Evolutionary conservation across 2,888 invertebrate species (phyloP), one percentile per base, ranked within the genome.

Genomic region (Deilephila elpenor): DNA sequence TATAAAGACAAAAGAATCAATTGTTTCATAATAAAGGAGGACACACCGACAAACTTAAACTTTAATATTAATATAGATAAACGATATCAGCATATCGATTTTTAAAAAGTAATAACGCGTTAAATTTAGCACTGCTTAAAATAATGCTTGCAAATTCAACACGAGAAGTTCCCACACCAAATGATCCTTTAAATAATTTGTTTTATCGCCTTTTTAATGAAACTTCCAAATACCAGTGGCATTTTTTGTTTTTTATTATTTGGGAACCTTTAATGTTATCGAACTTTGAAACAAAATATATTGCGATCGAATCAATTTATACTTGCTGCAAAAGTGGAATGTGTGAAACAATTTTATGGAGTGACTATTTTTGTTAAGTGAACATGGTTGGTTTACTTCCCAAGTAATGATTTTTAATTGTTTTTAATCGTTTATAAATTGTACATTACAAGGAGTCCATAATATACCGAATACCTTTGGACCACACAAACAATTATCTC

Each of bases 141-240:
- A 44, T 67, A 67, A 51, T 29, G 51, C 6, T 25, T 5, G 3
- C 51, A 51, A 51, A 67, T 6, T 51, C 51, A 67, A 67, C 14
- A 67, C 67, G 51, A 67, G 67, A 67, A 67, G 67, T 67, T 64
- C 25, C 44, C 20, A 25, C 44, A 51, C 51, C 14, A 67, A 67
- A 67, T 67, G 67, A 25, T 29, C 67, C 51, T 67, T 67, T 67
- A 67, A 67, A 67, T 51, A 67, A 67, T 67, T 67, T 67, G 67
- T 67, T 67, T 51, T 67, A 67, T 67, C 20, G 51, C 7, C 51
- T 51, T 67, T 67, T 67, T 67, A 67, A 67, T 67, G 67, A 67
- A 67, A 67, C 67, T 25, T 67, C 51, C 44, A 67, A 51, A 51
- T 29, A 67, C 25, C 44, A 51, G 14, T 14, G 25, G 51, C 44